Percentiles rank a stretch among this genome's conserved stretches.
Conservation (phyloP, 1,140 invertebrate species). For the Zeugodacus cucurbitae region DNA sequence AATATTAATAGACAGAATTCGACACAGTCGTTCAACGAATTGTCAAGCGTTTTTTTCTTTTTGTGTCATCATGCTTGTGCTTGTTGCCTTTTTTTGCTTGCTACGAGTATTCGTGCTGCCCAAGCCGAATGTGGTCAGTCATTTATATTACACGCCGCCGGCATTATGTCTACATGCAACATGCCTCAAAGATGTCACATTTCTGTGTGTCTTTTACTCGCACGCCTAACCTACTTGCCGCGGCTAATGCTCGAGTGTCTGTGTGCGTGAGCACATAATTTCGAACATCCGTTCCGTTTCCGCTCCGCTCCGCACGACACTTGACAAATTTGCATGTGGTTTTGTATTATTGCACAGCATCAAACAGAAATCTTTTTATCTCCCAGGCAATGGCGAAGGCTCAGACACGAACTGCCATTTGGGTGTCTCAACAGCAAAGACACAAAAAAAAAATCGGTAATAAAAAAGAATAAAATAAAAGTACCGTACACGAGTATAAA, state of each 20-base stretch:
- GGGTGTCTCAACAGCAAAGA: not conserved
- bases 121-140: not conserved
- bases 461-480: no score
- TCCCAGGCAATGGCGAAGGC: not conserved
- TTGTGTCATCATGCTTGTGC: not conserved
- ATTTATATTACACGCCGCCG: not conserved
- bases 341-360: conserved; percentile 40
- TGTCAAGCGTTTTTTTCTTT: not conserved
- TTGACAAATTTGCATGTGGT: conserved; percentile 46
- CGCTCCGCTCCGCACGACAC: not conserved
- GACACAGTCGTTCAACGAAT: not conserved
- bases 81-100: not conserved
- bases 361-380: not conserved
- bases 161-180: not conserved
- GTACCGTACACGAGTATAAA: not conserved
- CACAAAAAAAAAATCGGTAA: not conserved
- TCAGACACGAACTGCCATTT: not conserved
- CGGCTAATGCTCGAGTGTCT: not conserved
- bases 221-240: not conserved
- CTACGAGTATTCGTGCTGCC: no score
- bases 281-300: not conserved
- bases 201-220: not conserved
- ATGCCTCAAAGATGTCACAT: not conserved
- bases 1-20: conserved; percentile 27
- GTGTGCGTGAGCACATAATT: not conserved